A percentile compares a stretch with the other conserved stretches of the same genome.
Conservation (phyloP, 2,888 invertebrate species). For the Gandaritis pyraliata region DNA sequence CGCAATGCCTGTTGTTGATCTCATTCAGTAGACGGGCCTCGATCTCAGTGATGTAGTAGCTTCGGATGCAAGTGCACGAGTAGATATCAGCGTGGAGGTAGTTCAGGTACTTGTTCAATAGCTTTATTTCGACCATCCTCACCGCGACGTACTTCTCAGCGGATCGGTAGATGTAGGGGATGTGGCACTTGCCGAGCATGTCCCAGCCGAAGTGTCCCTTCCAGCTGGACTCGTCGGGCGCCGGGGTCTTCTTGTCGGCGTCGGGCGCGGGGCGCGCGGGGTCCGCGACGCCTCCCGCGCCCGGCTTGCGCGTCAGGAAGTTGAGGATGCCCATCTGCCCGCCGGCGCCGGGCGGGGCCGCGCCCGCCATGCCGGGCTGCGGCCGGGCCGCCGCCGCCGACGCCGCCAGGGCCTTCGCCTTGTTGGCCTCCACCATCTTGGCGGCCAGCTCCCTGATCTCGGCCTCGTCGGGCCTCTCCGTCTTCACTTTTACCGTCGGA, state of each 20-base stretch:
- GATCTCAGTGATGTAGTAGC: constrained; percentile 96
- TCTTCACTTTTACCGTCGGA: constrained; percentile 85
- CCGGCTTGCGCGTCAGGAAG: constrained; percentile 82
- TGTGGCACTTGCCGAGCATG: constrained; percentile 92
- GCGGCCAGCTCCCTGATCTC: constrained; percentile 94
- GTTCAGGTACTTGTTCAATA: constrained; percentile 94
- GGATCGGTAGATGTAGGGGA: constrained; percentile 94
- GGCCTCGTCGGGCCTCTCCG: constrained; percentile 92
- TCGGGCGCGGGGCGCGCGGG: constrained; percentile 63
- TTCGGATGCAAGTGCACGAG: constrained; percentile 95
- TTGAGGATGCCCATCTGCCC: constrained; percentile 86
- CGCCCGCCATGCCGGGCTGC: constrained; percentile 70
- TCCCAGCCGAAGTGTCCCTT: constrained; percentile 96
- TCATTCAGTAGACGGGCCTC: constrained; percentile 96
- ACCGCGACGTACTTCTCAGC: constrained; percentile 96
- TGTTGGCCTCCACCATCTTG: constrained; percentile 93
- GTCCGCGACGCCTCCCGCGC: constrained; percentile 53
- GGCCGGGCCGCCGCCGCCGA: constrained; percentile 80
- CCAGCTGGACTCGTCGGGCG: constrained; percentile 90
- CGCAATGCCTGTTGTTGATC: constrained; percentile 96
- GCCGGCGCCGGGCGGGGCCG: constrained; percentile 65
- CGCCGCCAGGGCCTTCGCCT: constrained; percentile 84
- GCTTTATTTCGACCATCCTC: constrained; percentile 95
- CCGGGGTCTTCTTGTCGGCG: constrained; percentile 73
- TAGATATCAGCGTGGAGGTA: constrained; percentile 95